Evolutionary conservation across 2,888 invertebrate species (phyloP), one percentile per base, ranked within the genome.

Genomic region (Pristionchus exspectatus): DNA sequence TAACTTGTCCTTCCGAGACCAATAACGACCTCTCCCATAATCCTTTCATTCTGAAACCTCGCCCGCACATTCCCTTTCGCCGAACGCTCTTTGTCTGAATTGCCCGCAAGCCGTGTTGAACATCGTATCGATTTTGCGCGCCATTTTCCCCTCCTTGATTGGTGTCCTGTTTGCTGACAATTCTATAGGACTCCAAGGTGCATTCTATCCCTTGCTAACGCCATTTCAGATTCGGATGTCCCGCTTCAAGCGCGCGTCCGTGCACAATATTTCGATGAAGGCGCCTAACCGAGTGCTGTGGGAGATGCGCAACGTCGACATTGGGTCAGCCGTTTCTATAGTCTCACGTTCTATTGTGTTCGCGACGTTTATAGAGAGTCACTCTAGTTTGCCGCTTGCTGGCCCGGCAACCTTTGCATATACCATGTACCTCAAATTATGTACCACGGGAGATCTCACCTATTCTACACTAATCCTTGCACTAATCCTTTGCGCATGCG

Each of bases 231-330:
- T 90, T 33, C 90, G 89, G 27, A 89, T 90, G 66, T 89, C 90
- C 12, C 88, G 90, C 18, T 90, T 90, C 89, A 89, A 89, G 50
- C 90, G 92, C 16, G 93, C 93, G 0, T 91, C 91, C 56, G 74
- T 90, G 33, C 93, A 93, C 86, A 90, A 92, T n/a, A 90, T 93
- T 21, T 92, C 92, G 24, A 91, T 92, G 21, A 90, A 91, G 16
- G 90, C 92, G 0, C 93, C 93, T 1, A 93, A 93, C 72, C 90
- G 92, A 77, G 84, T 93, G 18, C 89, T 92, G 66, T 93, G 93
- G 93, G 91, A 90, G 1, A 93, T 93, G 93, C 85, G 91, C 50
- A 92, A 93, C 72, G 83, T 93, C 63, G 92, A 93, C 87, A 91
- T 93, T n/a, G 93, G 93, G 92, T 93, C 77, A 50, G 77, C 38